Conservation (phyloP, 2,113 vertebrate genomes). For the Halichoerus grypus region DNA sequence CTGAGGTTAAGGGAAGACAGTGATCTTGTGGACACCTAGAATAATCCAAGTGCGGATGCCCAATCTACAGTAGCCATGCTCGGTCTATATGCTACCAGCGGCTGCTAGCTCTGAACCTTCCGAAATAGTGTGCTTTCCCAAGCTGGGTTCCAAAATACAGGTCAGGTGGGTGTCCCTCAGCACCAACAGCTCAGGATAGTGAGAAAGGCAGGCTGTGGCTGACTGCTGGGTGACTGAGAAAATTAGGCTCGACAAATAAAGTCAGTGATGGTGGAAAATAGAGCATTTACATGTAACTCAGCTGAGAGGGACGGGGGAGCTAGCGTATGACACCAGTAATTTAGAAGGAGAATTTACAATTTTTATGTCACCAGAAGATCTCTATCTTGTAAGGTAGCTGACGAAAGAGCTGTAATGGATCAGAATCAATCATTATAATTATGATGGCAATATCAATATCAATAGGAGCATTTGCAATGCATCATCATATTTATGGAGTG, state of each 20-base stretch:
- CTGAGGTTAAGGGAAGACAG: neutral
- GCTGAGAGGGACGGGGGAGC: neutral
- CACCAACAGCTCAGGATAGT: neutral
- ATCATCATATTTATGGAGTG: neutral
- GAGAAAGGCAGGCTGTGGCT: neutral
- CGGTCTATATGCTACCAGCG: accelerated
- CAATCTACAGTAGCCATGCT: accelerated
- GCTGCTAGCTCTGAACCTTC: neutral
- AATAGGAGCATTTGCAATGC: neutral
- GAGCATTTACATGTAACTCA: neutral
- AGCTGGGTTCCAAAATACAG: neutral
- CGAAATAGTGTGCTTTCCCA: neutral
- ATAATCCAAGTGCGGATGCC: neutral
- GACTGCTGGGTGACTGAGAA: neutral
- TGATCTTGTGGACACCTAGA: neutral
- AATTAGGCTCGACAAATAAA: neutral
- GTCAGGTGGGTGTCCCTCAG: neutral
- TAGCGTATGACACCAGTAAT: accelerated
- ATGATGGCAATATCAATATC: neutral
- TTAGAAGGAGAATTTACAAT: neutral
- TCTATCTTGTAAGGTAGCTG: neutral
- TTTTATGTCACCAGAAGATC: neutral
- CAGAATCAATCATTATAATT: neutral
- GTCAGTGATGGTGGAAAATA: neutral
- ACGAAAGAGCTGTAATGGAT: neutral